phyloP scores from a whole-genome alignment of 2,888 invertebrate genomes.

The Cosmia pyralina region DNA sequence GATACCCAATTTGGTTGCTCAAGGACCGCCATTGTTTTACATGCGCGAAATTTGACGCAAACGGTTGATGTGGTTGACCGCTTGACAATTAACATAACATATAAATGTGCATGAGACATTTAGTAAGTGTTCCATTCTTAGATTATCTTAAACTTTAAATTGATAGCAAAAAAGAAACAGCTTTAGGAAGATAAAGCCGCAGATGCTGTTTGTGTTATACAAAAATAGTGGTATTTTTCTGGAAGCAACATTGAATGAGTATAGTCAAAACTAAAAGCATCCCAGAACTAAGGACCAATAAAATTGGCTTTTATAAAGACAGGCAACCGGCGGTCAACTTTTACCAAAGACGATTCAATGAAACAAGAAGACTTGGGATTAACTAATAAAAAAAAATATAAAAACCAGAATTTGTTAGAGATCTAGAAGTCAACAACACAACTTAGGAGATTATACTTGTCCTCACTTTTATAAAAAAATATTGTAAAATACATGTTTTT shows the following conservation, averaged over 20 bases:
- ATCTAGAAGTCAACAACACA: background rate
- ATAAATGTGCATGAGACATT: constrained; percentile 9
- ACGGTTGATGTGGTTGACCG: constrained; percentile 45
- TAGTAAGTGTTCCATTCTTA: constrained; percentile 5
- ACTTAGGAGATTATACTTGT: background rate
- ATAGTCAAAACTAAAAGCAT: too few relatives aligned
- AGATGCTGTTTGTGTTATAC: too few relatives aligned
- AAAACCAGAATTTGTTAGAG: background rate
- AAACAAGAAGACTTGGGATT: too few relatives aligned
- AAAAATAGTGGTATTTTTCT: too few relatives aligned
- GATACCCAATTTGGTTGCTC: constrained; percentile 39
- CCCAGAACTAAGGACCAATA: background rate
- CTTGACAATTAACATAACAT: constrained; percentile 4
- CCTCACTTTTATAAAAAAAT: background rate
- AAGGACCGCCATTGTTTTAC: constrained; percentile 57
- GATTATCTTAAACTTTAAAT: too few relatives aligned
- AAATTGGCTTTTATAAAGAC: too few relatives aligned
- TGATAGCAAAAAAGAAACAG: too few relatives aligned
- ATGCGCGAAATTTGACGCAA: constrained; percentile 52
- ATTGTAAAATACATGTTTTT: background rate
- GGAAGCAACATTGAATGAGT: too few relatives aligned
- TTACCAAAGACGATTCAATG: background rate
- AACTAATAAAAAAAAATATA: background rate
- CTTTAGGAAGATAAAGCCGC: background rate
- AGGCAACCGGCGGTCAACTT: background rate